phyloP scores from a whole-genome alignment of 2,888 invertebrate species.

The Saturnia japonica region DNA sequence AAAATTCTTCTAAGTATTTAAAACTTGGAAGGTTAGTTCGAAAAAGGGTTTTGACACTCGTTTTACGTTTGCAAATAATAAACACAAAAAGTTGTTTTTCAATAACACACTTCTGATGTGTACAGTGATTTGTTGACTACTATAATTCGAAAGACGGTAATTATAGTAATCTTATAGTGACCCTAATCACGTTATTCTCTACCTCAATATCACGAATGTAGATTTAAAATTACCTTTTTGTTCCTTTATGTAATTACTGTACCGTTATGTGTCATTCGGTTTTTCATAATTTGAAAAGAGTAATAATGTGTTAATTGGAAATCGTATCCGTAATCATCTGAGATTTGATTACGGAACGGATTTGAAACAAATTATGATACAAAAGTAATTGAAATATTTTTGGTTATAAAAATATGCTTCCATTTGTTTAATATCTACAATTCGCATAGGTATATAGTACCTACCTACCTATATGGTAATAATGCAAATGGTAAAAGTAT shows the following conservation, averaged over 20 bases:
- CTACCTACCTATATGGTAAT: too few relatives aligned
- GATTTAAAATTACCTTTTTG: neutral
- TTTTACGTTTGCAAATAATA: neutral
- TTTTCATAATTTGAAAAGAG: neutral
- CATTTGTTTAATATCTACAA: too few relatives aligned
- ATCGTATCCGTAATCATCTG: neutral
- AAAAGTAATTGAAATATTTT: neutral
- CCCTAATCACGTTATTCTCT: neutral
- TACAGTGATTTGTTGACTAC: neutral
- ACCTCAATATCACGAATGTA: neutral
- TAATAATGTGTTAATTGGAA: neutral
- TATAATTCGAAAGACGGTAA: neutral
- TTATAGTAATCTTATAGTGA: slow-evolving; percentile 9
- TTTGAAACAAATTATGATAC: neutral
- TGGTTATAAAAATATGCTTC: too few relatives aligned
- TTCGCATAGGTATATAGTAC: too few relatives aligned
- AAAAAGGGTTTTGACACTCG: neutral
- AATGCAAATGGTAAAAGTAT: too few relatives aligned
- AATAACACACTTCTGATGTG: neutral
- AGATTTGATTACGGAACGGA: neutral
- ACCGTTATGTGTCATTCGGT: neutral
- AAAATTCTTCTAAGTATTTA: neutral
- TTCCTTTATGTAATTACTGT: slow-evolving; percentile 2
- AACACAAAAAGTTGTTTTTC: neutral
- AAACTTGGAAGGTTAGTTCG: neutral